These are phyloP conservation scores for Mycteria americana DNA, from an alignment of 2,797 vertebrate genomes.

Conservation along the genomic window DNA sequence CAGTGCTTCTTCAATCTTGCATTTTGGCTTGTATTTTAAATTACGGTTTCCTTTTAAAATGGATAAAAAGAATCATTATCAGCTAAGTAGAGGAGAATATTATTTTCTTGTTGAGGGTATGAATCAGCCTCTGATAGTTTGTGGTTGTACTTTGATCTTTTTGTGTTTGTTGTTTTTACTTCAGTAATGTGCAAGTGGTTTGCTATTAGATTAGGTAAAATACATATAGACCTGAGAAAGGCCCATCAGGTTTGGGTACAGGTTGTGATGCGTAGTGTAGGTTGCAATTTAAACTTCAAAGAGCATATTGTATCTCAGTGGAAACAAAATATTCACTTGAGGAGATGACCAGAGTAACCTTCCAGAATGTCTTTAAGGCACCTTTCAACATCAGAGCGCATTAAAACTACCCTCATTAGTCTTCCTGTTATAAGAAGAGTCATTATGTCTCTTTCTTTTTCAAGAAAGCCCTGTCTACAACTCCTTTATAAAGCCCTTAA, in stretches of 20 bases:
- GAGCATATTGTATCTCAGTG: neutral
- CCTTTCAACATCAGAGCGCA: neutral
- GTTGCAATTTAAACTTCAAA: constrained; percentile 50
- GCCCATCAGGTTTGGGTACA: neutral
- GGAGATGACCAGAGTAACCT: neutral
- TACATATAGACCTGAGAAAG: neutral
- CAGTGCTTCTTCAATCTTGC: neutral
- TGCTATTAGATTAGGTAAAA: neutral
- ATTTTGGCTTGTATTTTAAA: neutral
- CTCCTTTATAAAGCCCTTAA: neutral
- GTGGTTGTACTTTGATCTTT: constrained; percentile 49
- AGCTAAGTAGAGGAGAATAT: neutral
- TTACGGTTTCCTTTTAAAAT: neutral
- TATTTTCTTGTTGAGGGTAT: neutral
- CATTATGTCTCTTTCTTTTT: neutral
- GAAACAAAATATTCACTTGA: neutral
- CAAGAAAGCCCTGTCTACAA: neutral
- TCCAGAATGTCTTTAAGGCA: neutral
- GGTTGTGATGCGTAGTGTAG: neutral
- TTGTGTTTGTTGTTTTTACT: constrained; percentile 3
- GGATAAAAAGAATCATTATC: neutral
- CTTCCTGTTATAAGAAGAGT: neutral
- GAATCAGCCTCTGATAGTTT: neutral
- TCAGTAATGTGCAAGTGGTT: constrained; percentile 2
- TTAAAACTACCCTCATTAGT: neutral